A percentile compares a stretch with the other conserved stretches of the same genome.
These are phyloP conservation scores for Mallateleia sp. DNA, from an alignment of 2,888 invertebrate species.

Conservation along the genomic window DNA sequence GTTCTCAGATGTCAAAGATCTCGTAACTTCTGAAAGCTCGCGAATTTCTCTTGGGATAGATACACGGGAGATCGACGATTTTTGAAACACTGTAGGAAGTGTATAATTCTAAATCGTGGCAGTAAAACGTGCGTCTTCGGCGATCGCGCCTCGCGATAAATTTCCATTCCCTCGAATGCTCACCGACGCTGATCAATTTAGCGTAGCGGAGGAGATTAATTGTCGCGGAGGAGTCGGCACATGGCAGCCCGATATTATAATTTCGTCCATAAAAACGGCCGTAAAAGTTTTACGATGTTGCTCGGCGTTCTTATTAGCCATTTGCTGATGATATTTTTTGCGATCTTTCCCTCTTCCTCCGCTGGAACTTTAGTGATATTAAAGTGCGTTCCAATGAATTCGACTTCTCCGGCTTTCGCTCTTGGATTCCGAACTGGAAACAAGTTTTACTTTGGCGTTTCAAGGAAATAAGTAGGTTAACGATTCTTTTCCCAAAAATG, in stretches of 20 bases:
- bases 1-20: conserved; percentile 72
- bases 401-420: conserved; percentile 9
- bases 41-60: conserved; percentile 68
- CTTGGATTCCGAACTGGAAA: conserved; percentile 12
- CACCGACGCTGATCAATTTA: background rate
- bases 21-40: conserved; percentile 68
- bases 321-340: conserved; percentile 13
- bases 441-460: conserved; percentile 25
- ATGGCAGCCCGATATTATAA: background rate
- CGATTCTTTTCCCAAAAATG: conserved; percentile 27
- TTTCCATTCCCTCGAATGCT: background rate
- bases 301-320: conserved; percentile 4
- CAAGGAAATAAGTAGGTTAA: conserved; percentile 33
- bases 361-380: conserved; percentile 20
- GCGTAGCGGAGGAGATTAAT: background rate
- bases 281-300: conserved; percentile 10
- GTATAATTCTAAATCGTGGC: conserved; percentile 49
- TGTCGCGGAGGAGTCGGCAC: background rate
- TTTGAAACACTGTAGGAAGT: conserved; percentile 53
- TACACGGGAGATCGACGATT: conserved; percentile 58
- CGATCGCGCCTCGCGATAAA: background rate
- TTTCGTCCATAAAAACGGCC: background rate
- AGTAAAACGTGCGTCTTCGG: conserved; percentile 22
- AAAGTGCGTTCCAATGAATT: conserved; percentile 11
- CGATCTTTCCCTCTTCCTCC: background rate